Conservation (phyloP, 1,140 invertebrate species). For the Agrypnia vestita region DNA sequence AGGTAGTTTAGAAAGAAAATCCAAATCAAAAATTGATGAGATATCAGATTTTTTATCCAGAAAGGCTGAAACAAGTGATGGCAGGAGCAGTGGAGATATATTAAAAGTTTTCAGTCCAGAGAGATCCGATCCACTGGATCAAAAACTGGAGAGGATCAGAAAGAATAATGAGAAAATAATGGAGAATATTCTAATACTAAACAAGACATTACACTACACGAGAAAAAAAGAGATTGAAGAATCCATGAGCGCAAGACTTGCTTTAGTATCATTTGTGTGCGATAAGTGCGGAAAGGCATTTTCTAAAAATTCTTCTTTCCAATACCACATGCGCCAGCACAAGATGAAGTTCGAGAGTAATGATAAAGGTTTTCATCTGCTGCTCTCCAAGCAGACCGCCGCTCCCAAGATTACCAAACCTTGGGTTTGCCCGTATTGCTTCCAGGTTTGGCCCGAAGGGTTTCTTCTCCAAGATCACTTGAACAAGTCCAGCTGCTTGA, state of each 20-base stretch:
- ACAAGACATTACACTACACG: slow-evolving; percentile 67
- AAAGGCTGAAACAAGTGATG: slow-evolving; percentile 24
- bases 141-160: slow-evolving; percentile 69
- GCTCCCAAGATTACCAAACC: slow-evolving; percentile 66
- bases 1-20: slow-evolving; percentile 27
- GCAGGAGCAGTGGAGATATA: neutral
- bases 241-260: slow-evolving; percentile 14
- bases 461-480: slow-evolving; percentile 65
- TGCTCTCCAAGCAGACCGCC: slow-evolving; percentile 62
- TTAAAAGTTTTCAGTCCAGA: neutral
- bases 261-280: slow-evolving; percentile 22
- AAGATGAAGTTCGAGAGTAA: slow-evolving; percentile 68
- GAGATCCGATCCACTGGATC: slow-evolving; percentile 64
- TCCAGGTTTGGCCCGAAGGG: slow-evolving; percentile 68
- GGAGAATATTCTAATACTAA: slow-evolving; percentile 70
- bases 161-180: slow-evolving; percentile 69
- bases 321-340: slow-evolving; percentile 67
- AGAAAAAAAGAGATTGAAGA: slow-evolving; percentile 66
- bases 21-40: slow-evolving; percentile 48
- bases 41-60: slow-evolving; percentile 49
- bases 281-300: slow-evolving; percentile 63
- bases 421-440: slow-evolving; percentile 69
- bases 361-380: slow-evolving; percentile 59
- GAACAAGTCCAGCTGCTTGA: slow-evolving; percentile 57
- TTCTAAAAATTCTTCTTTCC: slow-evolving; percentile 64